These are phyloP conservation scores for Eupleurogrammus muticus DNA, from an alignment of 2,797 vertebrate genomes.

Conservation along the genomic window DNA sequence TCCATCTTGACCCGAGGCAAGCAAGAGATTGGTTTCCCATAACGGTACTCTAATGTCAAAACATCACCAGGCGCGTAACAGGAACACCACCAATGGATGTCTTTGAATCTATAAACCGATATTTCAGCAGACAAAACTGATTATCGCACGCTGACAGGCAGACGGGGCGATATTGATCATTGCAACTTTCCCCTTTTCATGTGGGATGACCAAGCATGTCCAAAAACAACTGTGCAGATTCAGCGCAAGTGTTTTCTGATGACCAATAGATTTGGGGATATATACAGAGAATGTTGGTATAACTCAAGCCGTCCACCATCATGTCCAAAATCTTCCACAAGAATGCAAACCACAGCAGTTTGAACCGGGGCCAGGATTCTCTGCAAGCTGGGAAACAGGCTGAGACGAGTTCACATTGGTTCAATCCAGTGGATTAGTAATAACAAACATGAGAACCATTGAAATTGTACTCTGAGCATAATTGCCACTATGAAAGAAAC, in stretches of 20 bases:
- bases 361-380: constrained; percentile 52
- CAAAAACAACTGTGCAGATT: constrained; percentile 67
- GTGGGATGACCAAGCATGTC: constrained; percentile 59
- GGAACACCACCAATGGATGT: constrained; percentile 54
- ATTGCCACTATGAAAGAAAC: no score
- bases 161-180: constrained; percentile 56
- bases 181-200: constrained; percentile 59
- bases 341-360: constrained; percentile 69
- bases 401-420: constrained; percentile 59
- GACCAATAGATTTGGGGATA: constrained; percentile 64
- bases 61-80: constrained; percentile 61
- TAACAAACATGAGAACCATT: constrained; percentile 47
- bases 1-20: constrained; percentile 69
- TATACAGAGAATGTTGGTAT: constrained; percentile 60
- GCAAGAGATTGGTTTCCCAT: constrained; percentile 65
- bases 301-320: constrained; percentile 65
- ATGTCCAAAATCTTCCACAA: constrained; percentile 65
- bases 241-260: constrained; percentile 70
- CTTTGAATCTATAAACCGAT: constrained; percentile 65
- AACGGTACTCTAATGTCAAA: constrained; percentile 64
- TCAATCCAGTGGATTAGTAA: constrained; percentile 57
- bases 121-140: constrained; percentile 64
- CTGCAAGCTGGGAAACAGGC: constrained; percentile 56
- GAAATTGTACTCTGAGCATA: constrained; percentile 24
- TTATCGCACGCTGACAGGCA: constrained; percentile 64